phyloP scores from a whole-genome alignment of 2,113 vertebrate species.

The Ptyas mucosa region DNA sequence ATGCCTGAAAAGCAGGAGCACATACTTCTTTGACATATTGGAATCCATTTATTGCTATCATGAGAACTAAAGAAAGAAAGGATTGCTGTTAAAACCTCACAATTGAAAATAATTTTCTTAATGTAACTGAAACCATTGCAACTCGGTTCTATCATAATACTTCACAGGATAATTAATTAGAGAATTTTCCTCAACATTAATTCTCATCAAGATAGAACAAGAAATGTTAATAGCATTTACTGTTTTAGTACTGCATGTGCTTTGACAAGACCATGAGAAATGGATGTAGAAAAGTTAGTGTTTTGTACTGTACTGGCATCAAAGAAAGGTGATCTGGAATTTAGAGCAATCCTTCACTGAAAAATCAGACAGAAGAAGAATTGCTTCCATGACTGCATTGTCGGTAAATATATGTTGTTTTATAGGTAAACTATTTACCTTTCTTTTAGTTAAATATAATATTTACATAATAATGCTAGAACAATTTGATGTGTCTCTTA shows the following conservation, averaged over 20 bases:
- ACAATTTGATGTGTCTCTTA: neutral
- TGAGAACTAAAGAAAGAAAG: neutral
- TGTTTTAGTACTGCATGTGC: conserved; percentile 13
- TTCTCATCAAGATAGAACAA: conserved; percentile 55
- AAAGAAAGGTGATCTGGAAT: neutral
- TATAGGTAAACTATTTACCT: neutral
- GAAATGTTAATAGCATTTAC: conserved; percentile 35
- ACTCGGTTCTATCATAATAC: conserved; percentile 64
- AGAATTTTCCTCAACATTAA: conserved; percentile 57
- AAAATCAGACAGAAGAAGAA: neutral
- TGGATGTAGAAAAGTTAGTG: neutral
- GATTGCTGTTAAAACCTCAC: conserved; percentile 57
- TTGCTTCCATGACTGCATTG: neutral
- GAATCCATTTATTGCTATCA: neutral
- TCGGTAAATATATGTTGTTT: neutral
- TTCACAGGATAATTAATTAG: conserved; percentile 58
- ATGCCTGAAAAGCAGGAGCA: neutral
- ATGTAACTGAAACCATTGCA: conserved; percentile 62
- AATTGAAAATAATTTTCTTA: conserved; percentile 59
- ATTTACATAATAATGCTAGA: conserved; percentile 1
- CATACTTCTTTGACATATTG: neutral
- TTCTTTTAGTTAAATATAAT: neutral
- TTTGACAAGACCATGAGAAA: conserved; percentile 26
- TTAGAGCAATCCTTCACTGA: neutral
- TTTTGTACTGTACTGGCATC: neutral